A percentile compares a stretch with the other conserved stretches of the same genome.
Conservation (phyloP, 2,797 vertebrate genomes). For the Morus bassanus region DNA sequence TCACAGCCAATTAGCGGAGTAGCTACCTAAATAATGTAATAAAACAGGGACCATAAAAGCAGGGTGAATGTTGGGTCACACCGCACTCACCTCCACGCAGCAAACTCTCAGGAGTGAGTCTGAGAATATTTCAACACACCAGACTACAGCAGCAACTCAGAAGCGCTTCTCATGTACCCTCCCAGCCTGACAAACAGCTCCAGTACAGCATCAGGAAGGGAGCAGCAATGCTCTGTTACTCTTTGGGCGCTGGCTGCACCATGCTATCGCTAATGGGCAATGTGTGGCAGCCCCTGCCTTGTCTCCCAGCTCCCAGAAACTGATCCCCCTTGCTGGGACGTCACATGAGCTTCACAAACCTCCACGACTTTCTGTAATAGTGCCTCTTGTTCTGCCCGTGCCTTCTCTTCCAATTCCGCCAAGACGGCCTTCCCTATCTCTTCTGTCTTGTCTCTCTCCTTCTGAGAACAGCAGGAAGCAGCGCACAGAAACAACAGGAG, state of each 20-base stretch:
- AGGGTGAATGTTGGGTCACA: background rate
- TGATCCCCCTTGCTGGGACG: background rate
- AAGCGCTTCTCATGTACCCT: background rate
- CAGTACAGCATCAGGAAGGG: rapidly evolving
- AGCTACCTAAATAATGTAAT: background rate
- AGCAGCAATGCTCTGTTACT: background rate
- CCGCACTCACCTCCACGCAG: background rate
- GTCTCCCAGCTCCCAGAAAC: background rate
- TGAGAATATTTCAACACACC: background rate
- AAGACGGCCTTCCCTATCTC: background rate
- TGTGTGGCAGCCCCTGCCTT: background rate
- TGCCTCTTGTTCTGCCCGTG: background rate
- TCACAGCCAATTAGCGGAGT: background rate
- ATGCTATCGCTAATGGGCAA: background rate
- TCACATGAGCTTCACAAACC: background rate
- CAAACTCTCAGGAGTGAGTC: background rate
- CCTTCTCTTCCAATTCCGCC: background rate
- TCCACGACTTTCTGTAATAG: slow-evolving; percentile 1
- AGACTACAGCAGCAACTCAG: background rate
- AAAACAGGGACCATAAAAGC: background rate
- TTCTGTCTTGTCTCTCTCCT: slow-evolving; percentile 25
- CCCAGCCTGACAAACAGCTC: background rate
- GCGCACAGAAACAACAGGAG: background rate
- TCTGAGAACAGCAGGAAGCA: background rate
- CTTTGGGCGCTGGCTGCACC: background rate